Evolutionary conservation across 2,888 invertebrate genomes (phyloP).

Genomic region (Hesperia comma): DNA sequence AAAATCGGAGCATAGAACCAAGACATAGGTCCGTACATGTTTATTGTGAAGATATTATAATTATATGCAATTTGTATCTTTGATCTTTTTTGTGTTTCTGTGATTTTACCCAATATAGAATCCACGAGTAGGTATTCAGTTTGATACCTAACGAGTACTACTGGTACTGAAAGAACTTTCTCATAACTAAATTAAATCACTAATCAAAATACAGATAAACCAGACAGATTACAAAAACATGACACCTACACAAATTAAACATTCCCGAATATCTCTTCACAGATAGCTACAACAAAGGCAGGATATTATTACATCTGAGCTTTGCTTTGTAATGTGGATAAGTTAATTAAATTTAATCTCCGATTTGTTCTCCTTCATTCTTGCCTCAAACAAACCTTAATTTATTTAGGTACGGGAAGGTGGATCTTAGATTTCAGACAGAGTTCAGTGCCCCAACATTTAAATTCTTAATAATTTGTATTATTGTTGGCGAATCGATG

Average conservation of each 20-base stretch:
- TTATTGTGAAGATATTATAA: too few species aligned
- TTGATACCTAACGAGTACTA: too few species aligned
- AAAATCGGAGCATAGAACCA: too few species aligned
- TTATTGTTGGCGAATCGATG: too few species aligned
- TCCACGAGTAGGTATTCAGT: too few species aligned
- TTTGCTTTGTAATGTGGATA: slow-evolving; percentile 30
- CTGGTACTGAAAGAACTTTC: too few species aligned
- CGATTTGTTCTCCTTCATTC: slow-evolving; percentile 23
- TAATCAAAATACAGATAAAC: not conserved
- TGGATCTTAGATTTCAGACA: slow-evolving; percentile 26
- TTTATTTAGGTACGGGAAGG: slow-evolving; percentile 20
- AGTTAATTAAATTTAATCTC: slow-evolving; percentile 37
- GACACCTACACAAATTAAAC: slow-evolving; percentile 15
- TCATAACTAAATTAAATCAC: too few species aligned
- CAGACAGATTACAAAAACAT: not conserved
- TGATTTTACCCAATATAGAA: too few species aligned
- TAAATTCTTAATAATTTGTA: slow-evolving; percentile 9
- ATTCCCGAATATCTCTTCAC: not conserved
- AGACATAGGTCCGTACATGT: too few species aligned
- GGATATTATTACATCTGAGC: slow-evolving; percentile 20
- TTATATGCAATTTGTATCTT: too few species aligned
- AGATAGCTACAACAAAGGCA: slow-evolving; percentile 22
- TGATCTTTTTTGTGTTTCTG: too few species aligned
- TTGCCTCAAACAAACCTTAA: slow-evolving; percentile 27
- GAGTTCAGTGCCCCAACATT: slow-evolving; percentile 25